These are phyloP conservation scores for Pomatostomus ruficeps DNA, from an alignment of 2,113 vertebrate genomes.

Conservation along the genomic window DNA sequence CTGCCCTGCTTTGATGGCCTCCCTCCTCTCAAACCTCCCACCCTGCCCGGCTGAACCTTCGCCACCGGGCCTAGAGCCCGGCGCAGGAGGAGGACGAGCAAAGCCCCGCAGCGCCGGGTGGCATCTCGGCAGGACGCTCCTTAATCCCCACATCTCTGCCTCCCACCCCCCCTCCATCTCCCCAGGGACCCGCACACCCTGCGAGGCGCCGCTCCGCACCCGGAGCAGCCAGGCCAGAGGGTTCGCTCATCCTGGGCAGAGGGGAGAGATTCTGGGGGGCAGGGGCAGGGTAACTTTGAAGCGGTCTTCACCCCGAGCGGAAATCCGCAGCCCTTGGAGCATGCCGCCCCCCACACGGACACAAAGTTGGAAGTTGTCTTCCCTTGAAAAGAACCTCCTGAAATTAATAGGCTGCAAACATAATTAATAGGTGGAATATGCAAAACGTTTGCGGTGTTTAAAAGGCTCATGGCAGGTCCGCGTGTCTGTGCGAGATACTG, in stretches of 20 bases:
- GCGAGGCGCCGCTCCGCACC: not conserved
- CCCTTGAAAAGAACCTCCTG: constrained; percentile 33
- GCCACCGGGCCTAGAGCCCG: not conserved
- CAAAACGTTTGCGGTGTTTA: constrained; percentile 51
- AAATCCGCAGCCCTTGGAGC: not conserved
- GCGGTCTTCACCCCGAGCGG: not conserved
- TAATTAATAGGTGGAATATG: constrained; percentile 71
- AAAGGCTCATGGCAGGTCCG: constrained; percentile 50
- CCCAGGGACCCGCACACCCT: not conserved
- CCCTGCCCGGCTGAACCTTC: not conserved
- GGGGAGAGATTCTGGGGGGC: not conserved
- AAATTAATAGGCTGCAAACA: constrained; percentile 63
- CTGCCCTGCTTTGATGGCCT: not conserved
- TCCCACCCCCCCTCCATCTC: not conserved
- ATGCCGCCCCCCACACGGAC: not conserved
- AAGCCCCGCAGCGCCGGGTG: not conserved
- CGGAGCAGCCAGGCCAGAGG: not conserved
- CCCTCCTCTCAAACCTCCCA: not conserved
- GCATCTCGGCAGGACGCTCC: not conserved
- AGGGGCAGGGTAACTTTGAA: not conserved
- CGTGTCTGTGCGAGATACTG: constrained; percentile 13
- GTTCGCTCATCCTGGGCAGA: not conserved
- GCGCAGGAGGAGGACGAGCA: not conserved
- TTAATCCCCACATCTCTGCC: not conserved
- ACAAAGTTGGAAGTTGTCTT: constrained; percentile 38